Evolutionary conservation across 2,888 invertebrate genomes (phyloP).

Genomic region (Galeopsomyia nigrocyanea): DNA sequence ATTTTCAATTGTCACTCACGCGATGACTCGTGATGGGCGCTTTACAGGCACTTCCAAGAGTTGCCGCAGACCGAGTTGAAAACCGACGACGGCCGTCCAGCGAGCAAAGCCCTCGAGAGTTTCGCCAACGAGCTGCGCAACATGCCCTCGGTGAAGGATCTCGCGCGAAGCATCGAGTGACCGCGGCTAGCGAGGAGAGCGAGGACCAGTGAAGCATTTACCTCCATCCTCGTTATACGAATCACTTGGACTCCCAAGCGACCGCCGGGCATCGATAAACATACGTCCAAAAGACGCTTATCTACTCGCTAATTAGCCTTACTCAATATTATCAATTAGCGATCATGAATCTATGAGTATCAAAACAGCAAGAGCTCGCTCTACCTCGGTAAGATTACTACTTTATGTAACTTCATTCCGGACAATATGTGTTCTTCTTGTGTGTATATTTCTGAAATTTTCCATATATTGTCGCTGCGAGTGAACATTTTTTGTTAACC

Average conservation of each 20-base stretch:
- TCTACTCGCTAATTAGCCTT: no score
- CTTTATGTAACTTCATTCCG: slow-evolving; percentile 19
- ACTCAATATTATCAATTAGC: no score
- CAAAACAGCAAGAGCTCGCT: not conserved
- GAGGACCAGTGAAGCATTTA: not conserved
- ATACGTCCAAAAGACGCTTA: no score
- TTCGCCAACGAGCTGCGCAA: slow-evolving; percentile 26
- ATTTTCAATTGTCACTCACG: no score
- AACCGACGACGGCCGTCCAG: slow-evolving; percentile 9
- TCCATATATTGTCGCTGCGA: slow-evolving; percentile 24
- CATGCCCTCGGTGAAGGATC: slow-evolving; percentile 35
- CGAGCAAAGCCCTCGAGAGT: slow-evolving; percentile 1
- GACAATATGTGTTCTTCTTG: not conserved
- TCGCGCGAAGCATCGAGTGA: slow-evolving; percentile 36
- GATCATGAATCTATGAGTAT: no score
- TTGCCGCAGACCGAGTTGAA: slow-evolving; percentile 36
- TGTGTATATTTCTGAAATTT: not conserved
- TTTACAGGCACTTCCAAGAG: slow-evolving; percentile 36
- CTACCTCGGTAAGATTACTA: slow-evolving; percentile 18
- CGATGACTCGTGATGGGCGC: no score
- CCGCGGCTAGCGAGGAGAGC: not conserved
- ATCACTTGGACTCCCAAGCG: slow-evolving; percentile 22
- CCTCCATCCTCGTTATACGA: not conserved
- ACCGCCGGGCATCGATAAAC: no score
- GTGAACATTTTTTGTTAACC: slow-evolving; percentile 22